These are phyloP conservation scores for Cynoglossus semilaevis DNA, from an alignment of 2,113 vertebrate species.

Conservation along the genomic window DNA sequence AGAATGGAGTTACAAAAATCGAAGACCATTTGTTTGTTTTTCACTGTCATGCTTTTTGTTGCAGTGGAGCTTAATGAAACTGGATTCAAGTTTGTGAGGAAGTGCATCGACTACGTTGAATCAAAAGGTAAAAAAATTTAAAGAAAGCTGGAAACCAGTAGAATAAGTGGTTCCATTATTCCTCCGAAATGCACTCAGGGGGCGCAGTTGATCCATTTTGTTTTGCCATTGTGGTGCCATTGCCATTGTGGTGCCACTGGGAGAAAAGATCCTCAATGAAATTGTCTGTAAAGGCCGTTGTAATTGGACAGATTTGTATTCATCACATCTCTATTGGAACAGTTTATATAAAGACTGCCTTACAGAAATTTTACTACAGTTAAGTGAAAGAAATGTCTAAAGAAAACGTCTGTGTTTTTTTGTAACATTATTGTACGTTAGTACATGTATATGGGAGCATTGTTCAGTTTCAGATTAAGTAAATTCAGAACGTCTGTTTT, in stretches of 20 bases:
- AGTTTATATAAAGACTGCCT: background rate
- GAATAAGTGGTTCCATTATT: conserved; percentile 6
- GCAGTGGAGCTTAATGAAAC: conserved; percentile 95
- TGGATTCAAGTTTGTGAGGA: conserved; percentile 93
- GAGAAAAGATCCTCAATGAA: background rate
- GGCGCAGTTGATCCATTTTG: conserved; percentile 43
- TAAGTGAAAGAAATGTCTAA: too few relatives aligned
- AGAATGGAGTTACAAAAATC: too few relatives aligned
- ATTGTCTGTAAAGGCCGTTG: background rate
- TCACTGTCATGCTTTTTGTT: background rate
- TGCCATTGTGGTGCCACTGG: background rate
- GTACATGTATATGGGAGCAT: background rate
- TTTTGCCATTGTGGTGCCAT: background rate
- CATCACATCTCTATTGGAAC: background rate
- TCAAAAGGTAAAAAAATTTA: conserved; percentile 79
- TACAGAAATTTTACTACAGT: too few relatives aligned
- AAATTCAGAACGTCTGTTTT: conserved; percentile 28
- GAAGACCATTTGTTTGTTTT: background rate
- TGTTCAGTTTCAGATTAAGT: conserved; percentile 1
- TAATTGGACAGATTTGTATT: conserved; percentile 8
- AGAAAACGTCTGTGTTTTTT: too few relatives aligned
- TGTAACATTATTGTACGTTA: too few relatives aligned
- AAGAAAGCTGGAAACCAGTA: background rate
- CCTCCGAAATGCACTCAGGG: conserved; percentile 42
- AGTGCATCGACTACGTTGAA: conserved; percentile 93